phyloP scores from a whole-genome alignment of 1,140 invertebrate genomes.

The Thaumatotibia leucotreta region DNA sequence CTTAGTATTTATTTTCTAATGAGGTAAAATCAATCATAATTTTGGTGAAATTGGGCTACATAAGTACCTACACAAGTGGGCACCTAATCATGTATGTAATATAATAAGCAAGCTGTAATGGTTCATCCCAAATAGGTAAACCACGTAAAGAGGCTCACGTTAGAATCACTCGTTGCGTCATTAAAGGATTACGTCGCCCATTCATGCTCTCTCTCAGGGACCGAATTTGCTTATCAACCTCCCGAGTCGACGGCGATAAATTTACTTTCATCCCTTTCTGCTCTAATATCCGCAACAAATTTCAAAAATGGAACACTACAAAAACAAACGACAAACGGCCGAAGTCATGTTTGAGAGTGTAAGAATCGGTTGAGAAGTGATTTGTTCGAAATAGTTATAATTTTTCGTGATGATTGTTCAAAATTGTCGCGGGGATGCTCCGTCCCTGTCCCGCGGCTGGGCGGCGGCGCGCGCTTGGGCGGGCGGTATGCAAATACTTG shows the following conservation, averaged over 20 bases:
- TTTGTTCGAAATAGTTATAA: neutral
- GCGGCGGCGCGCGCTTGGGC: slow-evolving; percentile 71
- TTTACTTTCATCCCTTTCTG: slow-evolving; percentile 70
- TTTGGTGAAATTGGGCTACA: too few relatives aligned
- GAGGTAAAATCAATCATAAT: too few relatives aligned
- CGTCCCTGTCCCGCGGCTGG: slow-evolving; percentile 69
- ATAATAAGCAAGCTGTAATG: too few relatives aligned
- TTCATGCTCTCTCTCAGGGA: slow-evolving; percentile 55
- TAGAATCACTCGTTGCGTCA: slow-evolving; percentile 43
- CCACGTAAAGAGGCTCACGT: slow-evolving; percentile 24
- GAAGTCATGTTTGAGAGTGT: slow-evolving; percentile 15
- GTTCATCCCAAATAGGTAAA: neutral
- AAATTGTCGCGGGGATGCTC: slow-evolving; percentile 47
- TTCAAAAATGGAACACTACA: neutral
- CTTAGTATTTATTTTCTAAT: too few relatives aligned
- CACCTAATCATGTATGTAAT: too few relatives aligned
- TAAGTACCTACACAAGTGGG: too few relatives aligned
- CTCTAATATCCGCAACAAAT: slow-evolving; percentile 38
- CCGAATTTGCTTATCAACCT: slow-evolving; percentile 48
- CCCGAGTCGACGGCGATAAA: slow-evolving; percentile 64
- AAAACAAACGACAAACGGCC: slow-evolving; percentile 11
- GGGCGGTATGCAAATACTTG: slow-evolving; percentile 74
- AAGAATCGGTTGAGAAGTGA: too few relatives aligned
- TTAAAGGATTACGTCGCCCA: slow-evolving; percentile 51
- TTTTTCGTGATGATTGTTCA: slow-evolving; percentile 30